These are phyloP conservation scores for Antheraea pernyi DNA, from an alignment of 1,140 invertebrate species.

Conservation along the genomic window DNA sequence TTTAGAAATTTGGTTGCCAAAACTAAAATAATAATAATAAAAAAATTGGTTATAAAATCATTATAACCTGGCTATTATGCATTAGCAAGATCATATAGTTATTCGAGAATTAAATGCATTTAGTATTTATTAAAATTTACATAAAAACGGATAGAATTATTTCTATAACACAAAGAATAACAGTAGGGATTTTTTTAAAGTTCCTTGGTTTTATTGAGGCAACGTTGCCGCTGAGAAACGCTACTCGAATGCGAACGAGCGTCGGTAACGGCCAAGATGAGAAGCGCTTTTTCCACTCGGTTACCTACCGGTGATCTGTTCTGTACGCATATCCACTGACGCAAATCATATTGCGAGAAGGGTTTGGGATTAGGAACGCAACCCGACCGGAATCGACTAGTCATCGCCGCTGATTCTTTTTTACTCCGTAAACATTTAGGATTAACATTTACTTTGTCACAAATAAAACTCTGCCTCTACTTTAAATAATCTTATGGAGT, in stretches of 20 bases:
- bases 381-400: conserved; percentile 49
- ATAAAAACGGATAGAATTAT: neutral
- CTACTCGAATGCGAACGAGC: conserved; percentile 54
- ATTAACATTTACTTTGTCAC: neutral
- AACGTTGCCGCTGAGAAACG: conserved; percentile 19
- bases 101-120: too few species aligned
- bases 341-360: conserved; percentile 77
- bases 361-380: conserved; percentile 60
- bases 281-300: conserved; percentile 75
- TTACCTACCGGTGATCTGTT: conserved; percentile 73
- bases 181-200: neutral
- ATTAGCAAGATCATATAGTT: too few species aligned
- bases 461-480: neutral
- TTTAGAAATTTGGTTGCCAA: too few species aligned
- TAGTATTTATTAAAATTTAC: too few species aligned
- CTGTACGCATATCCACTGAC: conserved; percentile 73
- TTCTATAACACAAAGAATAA: neutral
- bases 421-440: neutral
- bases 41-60: too few species aligned
- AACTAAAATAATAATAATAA: too few species aligned
- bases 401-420: conserved; percentile 65
- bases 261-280: conserved; percentile 57
- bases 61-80: too few species aligned
- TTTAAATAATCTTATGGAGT: too few species aligned
- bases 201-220: conserved; percentile 3